Base-by-base conservation (phyloP, 2,888 invertebrate species). In the Pecten maximus region DNA sequence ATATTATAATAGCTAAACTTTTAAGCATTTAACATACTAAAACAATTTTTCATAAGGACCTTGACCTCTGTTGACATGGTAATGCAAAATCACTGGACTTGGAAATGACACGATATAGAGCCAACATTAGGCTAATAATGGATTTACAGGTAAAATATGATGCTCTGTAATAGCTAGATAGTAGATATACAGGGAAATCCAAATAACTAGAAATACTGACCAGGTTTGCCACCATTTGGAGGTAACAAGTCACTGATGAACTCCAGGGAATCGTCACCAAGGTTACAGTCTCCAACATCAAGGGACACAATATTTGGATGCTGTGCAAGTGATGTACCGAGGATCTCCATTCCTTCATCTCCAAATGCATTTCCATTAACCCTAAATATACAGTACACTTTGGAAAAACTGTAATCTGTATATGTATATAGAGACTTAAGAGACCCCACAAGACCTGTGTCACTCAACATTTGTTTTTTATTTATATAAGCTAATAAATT, bases 251-350 rank as follows among this genome's bases (percentile, higher is more conserved):
- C 92, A 91, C 94, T 93, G 10, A 96, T 91, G 2, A 93, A 88
- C 50, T 94, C 93, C 23, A 96, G 89, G 16, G 95, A 94, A 16
- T 93, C 91, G 91, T 96, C 96, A 10, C 95, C 94, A 28, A 96
- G 90, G 39, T 94, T 91, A 93, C 96, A 95, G 91, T 96, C 96
- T 40, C 96, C 95, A 40, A 96, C 90, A 91, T 96, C 96, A 19
- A 96, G 93, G n/a, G 94, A 93, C 15, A 93, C 91, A 74, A 96
- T 93, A 28, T 93, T 90, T 10, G 95, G 96, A 91, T 96, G 96
- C 2, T 89, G 88, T 40, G 93, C 40, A 19, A 96, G 87, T 39
- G 94, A 93, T 16, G 93, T 91, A 44, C 94, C 93, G 23, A 96
- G 88, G 23, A 94, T 88, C 50, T 93, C 91, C 89, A 95, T 92